Evolutionary conservation across 2,888 invertebrate species (phyloP).

Genomic region (Drosophila flavopinicola): DNA sequence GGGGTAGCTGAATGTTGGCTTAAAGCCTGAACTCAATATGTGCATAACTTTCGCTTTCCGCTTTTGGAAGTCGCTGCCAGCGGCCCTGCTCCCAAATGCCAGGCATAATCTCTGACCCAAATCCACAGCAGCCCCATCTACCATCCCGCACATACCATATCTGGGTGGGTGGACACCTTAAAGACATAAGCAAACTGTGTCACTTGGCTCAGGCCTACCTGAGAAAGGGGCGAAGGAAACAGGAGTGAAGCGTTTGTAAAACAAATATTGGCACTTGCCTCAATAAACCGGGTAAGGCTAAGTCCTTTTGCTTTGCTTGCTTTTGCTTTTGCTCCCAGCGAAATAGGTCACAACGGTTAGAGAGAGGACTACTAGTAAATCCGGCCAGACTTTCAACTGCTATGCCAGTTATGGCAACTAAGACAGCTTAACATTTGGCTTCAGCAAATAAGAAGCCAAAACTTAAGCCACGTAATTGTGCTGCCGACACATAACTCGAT

Average conservation of each 20-base stretch:
- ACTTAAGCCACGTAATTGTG: slow-evolving; percentile 54
- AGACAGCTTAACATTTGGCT: slow-evolving; percentile 52
- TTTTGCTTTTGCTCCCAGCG: slow-evolving; percentile 12
- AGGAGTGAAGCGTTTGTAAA: slow-evolving; percentile 30
- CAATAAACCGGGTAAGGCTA: slow-evolving; percentile 68
- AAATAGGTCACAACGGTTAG: slow-evolving; percentile 60
- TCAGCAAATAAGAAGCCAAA: slow-evolving; percentile 36
- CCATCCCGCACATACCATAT: neutral
- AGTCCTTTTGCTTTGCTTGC: slow-evolving; percentile 21
- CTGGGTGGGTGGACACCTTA: slow-evolving; percentile 55
- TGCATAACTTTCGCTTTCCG: slow-evolving; percentile 72
- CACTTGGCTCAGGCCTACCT: slow-evolving; percentile 49
- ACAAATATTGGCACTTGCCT: slow-evolving; percentile 79
- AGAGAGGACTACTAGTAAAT: neutral
- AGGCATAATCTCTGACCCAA: slow-evolving; percentile 74
- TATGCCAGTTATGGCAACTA: slow-evolving; percentile 33
- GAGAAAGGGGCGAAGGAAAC: neutral
- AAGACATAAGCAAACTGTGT: slow-evolving; percentile 74
- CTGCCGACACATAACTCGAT: slow-evolving; percentile 16
- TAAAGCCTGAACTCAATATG: slow-evolving; percentile 68
- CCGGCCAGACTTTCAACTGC: slow-evolving; percentile 12
- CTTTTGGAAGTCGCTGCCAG: slow-evolving; percentile 24
- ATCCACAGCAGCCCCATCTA: slow-evolving; percentile 38
- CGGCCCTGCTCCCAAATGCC: slow-evolving; percentile 39
- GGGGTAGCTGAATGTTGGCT: slow-evolving; percentile 45